Evolutionary conservation across 92 coral and sea anemone species (phyloP).

Genomic region (Scolanthus callimorphus): DNA sequence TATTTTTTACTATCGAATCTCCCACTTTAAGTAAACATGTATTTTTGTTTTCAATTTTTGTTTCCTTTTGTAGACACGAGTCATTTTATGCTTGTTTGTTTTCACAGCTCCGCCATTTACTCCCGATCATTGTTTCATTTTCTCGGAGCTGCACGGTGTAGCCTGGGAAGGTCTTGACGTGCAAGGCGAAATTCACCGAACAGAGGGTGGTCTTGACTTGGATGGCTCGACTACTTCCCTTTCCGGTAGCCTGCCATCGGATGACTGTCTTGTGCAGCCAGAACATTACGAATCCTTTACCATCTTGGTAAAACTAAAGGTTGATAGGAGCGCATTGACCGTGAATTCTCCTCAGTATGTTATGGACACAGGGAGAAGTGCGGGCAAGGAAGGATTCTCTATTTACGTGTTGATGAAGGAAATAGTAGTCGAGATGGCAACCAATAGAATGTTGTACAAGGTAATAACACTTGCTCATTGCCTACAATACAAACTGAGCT

Average conservation of each 20-base stretch:
- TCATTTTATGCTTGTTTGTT: too few relatives aligned
- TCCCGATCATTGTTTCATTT: slow-evolving; percentile 69
- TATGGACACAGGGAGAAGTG: slow-evolving; percentile 69
- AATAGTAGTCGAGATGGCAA: slow-evolving; percentile 57
- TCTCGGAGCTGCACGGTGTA: slow-evolving; percentile 45
- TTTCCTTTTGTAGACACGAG: too few relatives aligned
- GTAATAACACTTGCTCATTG: too few relatives aligned
- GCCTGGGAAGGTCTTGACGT: slow-evolving; percentile 54
- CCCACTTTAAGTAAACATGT: too few relatives aligned
- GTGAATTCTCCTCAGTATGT: slow-evolving; percentile 59
- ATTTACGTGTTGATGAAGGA: slow-evolving; percentile 54
- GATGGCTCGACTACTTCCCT: slow-evolving; percentile 64
- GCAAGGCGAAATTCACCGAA: slow-evolving; percentile 34
- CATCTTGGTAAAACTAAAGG: slow-evolving; percentile 52
- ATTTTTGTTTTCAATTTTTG: too few relatives aligned
- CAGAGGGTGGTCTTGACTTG: slow-evolving; percentile 64
- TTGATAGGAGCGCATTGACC: slow-evolving; percentile 48
- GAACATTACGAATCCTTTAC: slow-evolving; percentile 52
- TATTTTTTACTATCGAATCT: too few relatives aligned
- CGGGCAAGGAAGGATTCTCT: slow-evolving; percentile 50
- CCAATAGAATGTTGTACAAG: slow-evolving; percentile 60
- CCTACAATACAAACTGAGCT: too few relatives aligned
- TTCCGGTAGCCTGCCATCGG: slow-evolving; percentile 25
- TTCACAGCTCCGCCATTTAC: slow-evolving; percentile 82
- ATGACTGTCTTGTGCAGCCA: slow-evolving; percentile 64